A percentile compares a stretch with the other conserved stretches of the same genome.
Evolutionary conservation across 30 jellyfish, hydroid and myxozoan species (phyloP).

Genomic region (Morbakka virulenta): DNA sequence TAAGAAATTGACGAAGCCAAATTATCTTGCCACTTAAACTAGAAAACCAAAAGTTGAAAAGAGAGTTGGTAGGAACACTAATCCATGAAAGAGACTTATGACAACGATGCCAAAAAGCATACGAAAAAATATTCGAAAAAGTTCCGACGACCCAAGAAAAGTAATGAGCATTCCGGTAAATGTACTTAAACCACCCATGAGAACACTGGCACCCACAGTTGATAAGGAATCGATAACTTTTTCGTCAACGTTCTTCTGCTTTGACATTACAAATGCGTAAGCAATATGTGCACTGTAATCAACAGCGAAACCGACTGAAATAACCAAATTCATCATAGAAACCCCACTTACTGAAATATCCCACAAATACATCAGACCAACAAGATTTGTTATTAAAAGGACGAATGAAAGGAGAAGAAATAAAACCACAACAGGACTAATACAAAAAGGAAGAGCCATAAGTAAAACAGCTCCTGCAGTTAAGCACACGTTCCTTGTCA

Average conservation of each 20-base stretch:
- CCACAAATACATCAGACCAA: conserved; percentile 92
- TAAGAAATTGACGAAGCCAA: too few relatives aligned
- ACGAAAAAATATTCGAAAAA: conserved; percentile 71
- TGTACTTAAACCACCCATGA: conserved; percentile 81
- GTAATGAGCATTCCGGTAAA: conserved; percentile 56
- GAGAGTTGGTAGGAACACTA: conserved; percentile 52
- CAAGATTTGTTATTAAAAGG: conserved; percentile 52
- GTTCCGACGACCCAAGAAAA: conserved; percentile 40
- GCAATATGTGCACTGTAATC: conserved; percentile 96
- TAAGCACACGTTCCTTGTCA: conserved; percentile 42
- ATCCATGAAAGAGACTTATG: conserved; percentile 75
- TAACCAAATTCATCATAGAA: conserved; percentile 80
- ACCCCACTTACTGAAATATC: conserved; percentile 71
- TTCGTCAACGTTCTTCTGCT: conserved; percentile 43
- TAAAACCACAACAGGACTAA: conserved; percentile 64
- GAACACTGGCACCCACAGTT: conserved; percentile 91
- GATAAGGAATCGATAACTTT: conserved; percentile 71
- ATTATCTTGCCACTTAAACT: too few relatives aligned
- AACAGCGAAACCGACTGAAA: conserved; percentile 91
- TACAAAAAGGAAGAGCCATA: conserved; percentile 74
- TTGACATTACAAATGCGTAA: conserved; percentile 77
- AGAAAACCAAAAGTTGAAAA: too few relatives aligned
- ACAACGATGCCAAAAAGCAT: conserved; percentile 84
- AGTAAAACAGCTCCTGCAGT: conserved; percentile 57
- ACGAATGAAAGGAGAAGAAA: conserved; percentile 51